Percentiles rank a stretch among this genome's conserved stretches.
phyloP scores from a whole-genome alignment of 2,797 vertebrate species.

The Rhinogobio ventralis region DNA sequence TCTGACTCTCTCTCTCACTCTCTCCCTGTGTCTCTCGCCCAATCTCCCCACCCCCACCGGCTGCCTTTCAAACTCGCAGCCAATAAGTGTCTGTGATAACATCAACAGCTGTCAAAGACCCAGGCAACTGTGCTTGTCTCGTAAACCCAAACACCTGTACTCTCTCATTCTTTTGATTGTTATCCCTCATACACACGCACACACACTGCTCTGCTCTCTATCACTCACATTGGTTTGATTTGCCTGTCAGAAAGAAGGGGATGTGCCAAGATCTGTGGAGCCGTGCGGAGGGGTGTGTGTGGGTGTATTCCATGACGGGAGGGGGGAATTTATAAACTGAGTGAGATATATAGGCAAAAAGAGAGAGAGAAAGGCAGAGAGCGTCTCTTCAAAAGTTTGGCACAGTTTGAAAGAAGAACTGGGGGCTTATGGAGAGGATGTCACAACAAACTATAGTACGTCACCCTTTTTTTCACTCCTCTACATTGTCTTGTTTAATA shows the following conservation, averaged over 20 bases:
- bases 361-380: constrained; percentile 71
- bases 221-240: constrained; percentile 90
- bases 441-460: constrained; percentile 59
- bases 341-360: constrained; percentile 73
- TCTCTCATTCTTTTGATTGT: constrained; percentile 91
- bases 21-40: constrained; percentile 14
- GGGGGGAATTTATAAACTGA: constrained; percentile 90
- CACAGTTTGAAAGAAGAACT: constrained; percentile 80
- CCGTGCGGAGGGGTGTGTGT: constrained; percentile 66
- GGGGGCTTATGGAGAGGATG: constrained; percentile 70
- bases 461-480: constrained; percentile 48
- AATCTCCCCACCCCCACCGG: constrained; percentile 34
- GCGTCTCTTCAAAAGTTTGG: constrained; percentile 84
- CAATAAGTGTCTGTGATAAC: constrained; percentile 89
- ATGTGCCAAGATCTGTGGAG: constrained; percentile 89
- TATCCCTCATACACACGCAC: constrained; percentile 78
- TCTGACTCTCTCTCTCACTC: constrained; percentile 44
- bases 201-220: constrained; percentile 72
- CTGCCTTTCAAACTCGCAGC: constrained; percentile 77
- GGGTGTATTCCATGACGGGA: constrained; percentile 53
- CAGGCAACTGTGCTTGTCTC: constrained; percentile 89
- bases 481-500: constrained; percentile 24
- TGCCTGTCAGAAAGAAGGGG: constrained; percentile 83
- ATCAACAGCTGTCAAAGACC: constrained; percentile 91
- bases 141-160: constrained; percentile 97